These are phyloP conservation scores for Chalcosyrphus nemorum DNA, from an alignment of 2,888 invertebrate genomes.

Conservation along the genomic window DNA sequence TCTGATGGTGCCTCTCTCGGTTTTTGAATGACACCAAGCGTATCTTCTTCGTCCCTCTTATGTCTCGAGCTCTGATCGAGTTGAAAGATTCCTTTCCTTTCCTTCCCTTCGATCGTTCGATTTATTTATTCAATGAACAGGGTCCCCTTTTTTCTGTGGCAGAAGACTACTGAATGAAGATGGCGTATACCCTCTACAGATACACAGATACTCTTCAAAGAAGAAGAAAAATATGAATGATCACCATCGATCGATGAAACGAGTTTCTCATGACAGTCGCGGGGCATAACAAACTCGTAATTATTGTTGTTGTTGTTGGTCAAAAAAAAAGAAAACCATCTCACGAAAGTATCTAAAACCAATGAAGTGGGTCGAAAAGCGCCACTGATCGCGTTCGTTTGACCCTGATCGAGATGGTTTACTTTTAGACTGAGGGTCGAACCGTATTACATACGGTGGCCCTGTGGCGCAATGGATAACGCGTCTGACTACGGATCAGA, in stretches of 20 bases:
- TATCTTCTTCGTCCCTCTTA: too few species aligned
- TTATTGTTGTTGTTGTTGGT: conserved; percentile 29
- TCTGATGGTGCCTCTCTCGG: conserved; percentile 4
- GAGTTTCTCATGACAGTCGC: conserved; percentile 51
- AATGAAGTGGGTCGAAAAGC: conserved; percentile 50
- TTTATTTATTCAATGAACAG: conserved; percentile 64
- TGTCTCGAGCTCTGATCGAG: too few species aligned
- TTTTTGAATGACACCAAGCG: conserved; percentile 8
- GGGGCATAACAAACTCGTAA: conserved; percentile 57
- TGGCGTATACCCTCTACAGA: conserved; percentile 2
- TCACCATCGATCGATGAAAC: conserved; percentile 48
- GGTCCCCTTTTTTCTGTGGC: not conserved
- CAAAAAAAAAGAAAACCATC: conserved; percentile 27
- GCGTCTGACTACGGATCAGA: conserved; percentile 69
- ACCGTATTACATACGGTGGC: not conserved
- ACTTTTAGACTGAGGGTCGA: not conserved
- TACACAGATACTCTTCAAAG: conserved; percentile 8
- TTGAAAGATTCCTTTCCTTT: conserved; percentile 25
- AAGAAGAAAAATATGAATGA: conserved; percentile 50
- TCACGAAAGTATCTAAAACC: not conserved
- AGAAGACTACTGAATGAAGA: conserved; percentile 67
- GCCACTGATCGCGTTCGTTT: not conserved
- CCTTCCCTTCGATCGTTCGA: conserved; percentile 27
- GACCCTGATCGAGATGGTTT: conserved; percentile 9
- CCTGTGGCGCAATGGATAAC: conserved; percentile 68